Conservation (phyloP, 2,113 vertebrate species). For the Egretta garzetta region DNA sequence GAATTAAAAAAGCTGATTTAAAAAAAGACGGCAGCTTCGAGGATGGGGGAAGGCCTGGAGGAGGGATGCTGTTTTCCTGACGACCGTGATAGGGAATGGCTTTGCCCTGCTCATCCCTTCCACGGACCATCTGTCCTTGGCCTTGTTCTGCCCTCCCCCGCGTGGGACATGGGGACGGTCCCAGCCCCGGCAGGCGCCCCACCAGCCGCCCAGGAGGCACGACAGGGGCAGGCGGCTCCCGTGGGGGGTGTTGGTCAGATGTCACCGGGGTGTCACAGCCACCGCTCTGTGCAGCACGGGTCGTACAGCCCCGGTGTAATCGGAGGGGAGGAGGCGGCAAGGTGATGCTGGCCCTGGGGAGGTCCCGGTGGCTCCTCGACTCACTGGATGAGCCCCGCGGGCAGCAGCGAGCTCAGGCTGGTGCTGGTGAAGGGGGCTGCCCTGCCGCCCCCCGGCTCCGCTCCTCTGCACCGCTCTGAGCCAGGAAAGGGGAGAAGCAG, state of each 20-base stretch:
- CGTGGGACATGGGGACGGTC: not conserved
- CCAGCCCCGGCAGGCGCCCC: not conserved
- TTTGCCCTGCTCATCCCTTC: not conserved
- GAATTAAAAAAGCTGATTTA: not conserved
- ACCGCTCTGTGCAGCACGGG: rapidly evolving
- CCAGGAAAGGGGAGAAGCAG: not conserved
- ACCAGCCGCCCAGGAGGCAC: not conserved
- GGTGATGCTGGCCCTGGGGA: not conserved
- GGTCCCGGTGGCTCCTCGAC: not conserved
- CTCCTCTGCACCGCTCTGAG: not conserved
- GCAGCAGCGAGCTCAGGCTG: not conserved
- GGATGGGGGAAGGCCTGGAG: not conserved
- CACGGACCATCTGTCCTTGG: rapidly evolving
- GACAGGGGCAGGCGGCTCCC: not conserved
- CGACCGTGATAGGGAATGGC: rapidly evolving
- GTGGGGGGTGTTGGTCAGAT: rapidly evolving
- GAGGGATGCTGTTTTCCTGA: not conserved
- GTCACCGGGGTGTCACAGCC: not conserved
- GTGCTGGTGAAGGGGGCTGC: not conserved
- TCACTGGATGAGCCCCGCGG: slow-evolving; percentile 42
- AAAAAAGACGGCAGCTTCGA: not conserved
- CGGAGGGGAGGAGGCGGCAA: rapidly evolving
- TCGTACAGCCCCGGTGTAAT: rapidly evolving
- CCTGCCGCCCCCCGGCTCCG: rapidly evolving
- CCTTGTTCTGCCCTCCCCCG: not conserved